Conservation (phyloP, 2,797 vertebrate species). For the Pangasius larnaudii region DNA sequence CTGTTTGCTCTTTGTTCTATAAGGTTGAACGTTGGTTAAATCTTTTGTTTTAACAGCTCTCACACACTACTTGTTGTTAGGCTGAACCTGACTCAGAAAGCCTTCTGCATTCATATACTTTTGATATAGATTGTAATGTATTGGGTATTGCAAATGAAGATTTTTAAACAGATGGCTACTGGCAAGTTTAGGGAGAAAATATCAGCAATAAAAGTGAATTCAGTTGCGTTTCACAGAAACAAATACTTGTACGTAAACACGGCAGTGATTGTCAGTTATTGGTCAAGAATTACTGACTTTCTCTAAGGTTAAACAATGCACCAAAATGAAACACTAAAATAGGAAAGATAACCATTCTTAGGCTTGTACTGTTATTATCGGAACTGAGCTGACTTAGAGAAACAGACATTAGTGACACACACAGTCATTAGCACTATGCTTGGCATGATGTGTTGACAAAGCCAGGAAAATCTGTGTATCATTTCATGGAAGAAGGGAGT, state of each 20-base stretch:
- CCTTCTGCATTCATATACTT: background rate
- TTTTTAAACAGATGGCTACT: background rate
- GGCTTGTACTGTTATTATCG: background rate
- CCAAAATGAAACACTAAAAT: background rate
- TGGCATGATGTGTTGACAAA: background rate
- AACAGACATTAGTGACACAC: background rate
- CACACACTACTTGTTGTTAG: background rate
- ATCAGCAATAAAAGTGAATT: background rate
- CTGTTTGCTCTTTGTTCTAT: background rate
- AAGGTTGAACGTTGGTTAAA: background rate
- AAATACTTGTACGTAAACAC: background rate
- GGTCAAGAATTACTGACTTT: background rate
- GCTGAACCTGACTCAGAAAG: background rate
- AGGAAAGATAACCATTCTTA: background rate
- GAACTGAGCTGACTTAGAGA: background rate
- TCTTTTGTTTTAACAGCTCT: background rate
- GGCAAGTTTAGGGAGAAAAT: background rate
- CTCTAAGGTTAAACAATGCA: background rate
- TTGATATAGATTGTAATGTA: background rate
- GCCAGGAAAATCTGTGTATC: slow-evolving; percentile 5
- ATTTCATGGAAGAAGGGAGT: background rate
- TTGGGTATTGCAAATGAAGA: background rate
- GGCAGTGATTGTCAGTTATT: background rate
- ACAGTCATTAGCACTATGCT: slow-evolving; percentile 12
- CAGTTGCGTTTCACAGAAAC: background rate